Percentiles rank a stretch among this genome's conserved stretches.
These are phyloP conservation scores for Argentina silus DNA, from an alignment of 2,797 vertebrate genomes.

Conservation along the genomic window DNA sequence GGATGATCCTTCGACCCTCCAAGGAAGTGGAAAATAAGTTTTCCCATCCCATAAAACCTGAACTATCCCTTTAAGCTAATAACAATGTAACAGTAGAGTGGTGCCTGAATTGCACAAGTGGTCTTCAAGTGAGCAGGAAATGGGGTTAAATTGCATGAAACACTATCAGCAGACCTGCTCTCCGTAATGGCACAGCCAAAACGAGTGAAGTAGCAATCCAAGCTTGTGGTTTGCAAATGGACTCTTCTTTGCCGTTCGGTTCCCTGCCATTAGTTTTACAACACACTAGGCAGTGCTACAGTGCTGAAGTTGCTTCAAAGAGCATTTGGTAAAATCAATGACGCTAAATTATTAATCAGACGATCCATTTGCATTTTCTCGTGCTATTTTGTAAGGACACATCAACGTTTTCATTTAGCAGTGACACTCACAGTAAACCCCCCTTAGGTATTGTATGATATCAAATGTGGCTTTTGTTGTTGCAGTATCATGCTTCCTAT, in stretches of 20 bases:
- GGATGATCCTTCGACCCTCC: too few species aligned
- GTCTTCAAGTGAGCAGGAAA: neutral
- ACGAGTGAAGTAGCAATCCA: slow-evolving; percentile 18
- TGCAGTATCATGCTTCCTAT: too few species aligned
- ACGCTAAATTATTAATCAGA: slow-evolving; percentile 67
- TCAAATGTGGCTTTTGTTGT: neutral
- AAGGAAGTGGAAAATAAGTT: too few species aligned
- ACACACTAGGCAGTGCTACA: slow-evolving; percentile 17
- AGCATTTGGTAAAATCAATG: slow-evolving; percentile 64
- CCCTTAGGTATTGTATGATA: neutral
- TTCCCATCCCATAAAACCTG: too few species aligned
- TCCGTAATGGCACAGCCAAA: neutral
- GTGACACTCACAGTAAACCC: neutral
- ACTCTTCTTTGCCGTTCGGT: slow-evolving; percentile 34
- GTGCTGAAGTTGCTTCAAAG: slow-evolving; percentile 43
- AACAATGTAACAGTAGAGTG: neutral
- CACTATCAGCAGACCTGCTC: neutral
- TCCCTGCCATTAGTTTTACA: slow-evolving; percentile 39
- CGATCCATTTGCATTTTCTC: slow-evolving; percentile 41
- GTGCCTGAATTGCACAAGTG: neutral
- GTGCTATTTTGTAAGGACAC: slow-evolving; percentile 36
- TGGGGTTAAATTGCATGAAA: neutral
- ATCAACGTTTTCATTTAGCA: slow-evolving; percentile 16
- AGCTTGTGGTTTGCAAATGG: slow-evolving; percentile 41
- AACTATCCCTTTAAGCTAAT: neutral